Evolutionary conservation across 2,113 vertebrate species (phyloP).

Genomic region (Ranitomeya variabilis): DNA sequence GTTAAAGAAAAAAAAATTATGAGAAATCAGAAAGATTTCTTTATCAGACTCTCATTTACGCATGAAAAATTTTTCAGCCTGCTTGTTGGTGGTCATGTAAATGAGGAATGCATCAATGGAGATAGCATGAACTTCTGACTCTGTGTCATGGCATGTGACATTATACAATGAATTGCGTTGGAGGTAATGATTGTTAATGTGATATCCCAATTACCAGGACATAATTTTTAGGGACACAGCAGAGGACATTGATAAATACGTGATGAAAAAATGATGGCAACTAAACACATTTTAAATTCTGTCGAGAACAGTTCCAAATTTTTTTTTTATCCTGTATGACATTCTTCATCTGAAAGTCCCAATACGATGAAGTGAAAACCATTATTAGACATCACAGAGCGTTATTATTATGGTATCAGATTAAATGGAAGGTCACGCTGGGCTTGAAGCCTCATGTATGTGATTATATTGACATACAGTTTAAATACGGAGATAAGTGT

Average conservation of each 20-base stretch:
- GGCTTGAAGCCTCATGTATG: background rate
- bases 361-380: background rate
- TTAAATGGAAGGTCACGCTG: background rate
- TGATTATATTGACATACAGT: background rate
- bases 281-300: background rate
- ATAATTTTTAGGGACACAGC: background rate
- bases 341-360: background rate
- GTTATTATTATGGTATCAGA: background rate
- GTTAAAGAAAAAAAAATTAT: background rate
- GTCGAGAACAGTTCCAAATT: background rate
- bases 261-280: background rate
- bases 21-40: constrained; percentile 5
- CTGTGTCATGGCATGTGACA: constrained; percentile 21
- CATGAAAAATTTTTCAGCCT: background rate
- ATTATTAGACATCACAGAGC: background rate
- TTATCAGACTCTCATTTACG: background rate
- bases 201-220: constrained; percentile 7
- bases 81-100: constrained; percentile 13
- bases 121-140: constrained; percentile 24
- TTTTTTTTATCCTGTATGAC: background rate
- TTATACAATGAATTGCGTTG: background rate
- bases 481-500: background rate
- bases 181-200: constrained; percentile 7
- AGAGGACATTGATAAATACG: background rate
- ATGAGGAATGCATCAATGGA: background rate